These are phyloP conservation scores for Sander lucioperca DNA, from an alignment of 2,113 vertebrate species.

Conservation along the genomic window DNA sequence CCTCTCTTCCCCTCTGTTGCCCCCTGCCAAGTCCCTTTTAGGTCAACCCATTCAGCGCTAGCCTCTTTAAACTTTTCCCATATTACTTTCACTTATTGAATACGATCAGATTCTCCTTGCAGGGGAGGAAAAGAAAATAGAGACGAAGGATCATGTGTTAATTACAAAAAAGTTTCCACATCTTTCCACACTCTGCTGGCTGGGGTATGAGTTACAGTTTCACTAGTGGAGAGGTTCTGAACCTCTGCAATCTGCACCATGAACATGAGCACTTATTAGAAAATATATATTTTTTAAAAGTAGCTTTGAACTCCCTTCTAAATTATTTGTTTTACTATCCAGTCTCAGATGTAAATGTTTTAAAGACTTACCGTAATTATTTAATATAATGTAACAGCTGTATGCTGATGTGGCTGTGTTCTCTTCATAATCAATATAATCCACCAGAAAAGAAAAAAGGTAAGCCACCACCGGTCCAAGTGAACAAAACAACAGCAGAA, in stretches of 20 bases:
- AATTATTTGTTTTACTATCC: neutral
- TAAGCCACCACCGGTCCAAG: neutral
- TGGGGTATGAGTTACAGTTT: constrained; percentile 41
- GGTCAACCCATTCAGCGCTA: neutral
- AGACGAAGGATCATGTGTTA: constrained; percentile 63
- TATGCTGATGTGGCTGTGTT: neutral
- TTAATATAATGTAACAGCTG: neutral
- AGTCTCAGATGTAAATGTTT: neutral
- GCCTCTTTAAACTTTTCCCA: constrained; percentile 43
- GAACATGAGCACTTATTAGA: neutral
- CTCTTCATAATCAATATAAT: neutral
- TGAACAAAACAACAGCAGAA: neutral
- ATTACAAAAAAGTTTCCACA: constrained; percentile 51
- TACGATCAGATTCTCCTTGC: constrained; percentile 67
- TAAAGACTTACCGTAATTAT: neutral
- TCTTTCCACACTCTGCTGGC: constrained; percentile 44
- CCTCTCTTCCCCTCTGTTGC: constrained; percentile 28
- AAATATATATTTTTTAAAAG: neutral
- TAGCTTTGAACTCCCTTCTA: neutral
- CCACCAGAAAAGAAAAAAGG: neutral
- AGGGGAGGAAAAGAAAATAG: constrained; percentile 62
- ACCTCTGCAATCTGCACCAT: constrained; percentile 10
- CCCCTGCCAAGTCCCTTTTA: constrained; percentile 50
- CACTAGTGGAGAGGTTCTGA: constrained; percentile 30
- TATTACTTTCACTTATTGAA: constrained; percentile 65